phyloP scores from a whole-genome alignment of 2,113 vertebrate species.

The Fregata magnificens region DNA sequence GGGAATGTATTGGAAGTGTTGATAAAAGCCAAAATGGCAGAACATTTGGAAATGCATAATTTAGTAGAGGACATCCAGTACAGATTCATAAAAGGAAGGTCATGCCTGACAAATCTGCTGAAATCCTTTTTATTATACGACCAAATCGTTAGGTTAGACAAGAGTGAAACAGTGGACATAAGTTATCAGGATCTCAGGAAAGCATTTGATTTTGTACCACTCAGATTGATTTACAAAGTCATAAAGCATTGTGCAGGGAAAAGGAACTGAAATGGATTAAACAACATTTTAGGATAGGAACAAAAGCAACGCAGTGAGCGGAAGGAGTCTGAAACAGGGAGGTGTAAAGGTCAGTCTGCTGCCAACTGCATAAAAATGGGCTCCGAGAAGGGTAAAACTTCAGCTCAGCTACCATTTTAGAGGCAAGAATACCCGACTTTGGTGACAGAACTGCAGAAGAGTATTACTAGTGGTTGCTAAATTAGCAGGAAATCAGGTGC shows the following conservation, averaged over 20 bases:
- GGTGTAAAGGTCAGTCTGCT: neutral
- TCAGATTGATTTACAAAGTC: slow-evolving; percentile 66
- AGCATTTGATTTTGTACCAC: slow-evolving; percentile 65
- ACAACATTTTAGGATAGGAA: slow-evolving; percentile 4
- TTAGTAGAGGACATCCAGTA: slow-evolving; percentile 68
- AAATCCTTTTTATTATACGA: slow-evolving; percentile 72
- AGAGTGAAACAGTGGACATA: slow-evolving; percentile 59
- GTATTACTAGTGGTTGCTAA: neutral
- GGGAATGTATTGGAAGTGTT: slow-evolving; percentile 34
- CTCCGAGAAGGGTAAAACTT: neutral
- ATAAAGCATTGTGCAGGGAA: slow-evolving; percentile 13
- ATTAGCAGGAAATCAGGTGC: neutral
- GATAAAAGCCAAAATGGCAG: slow-evolving; percentile 66
- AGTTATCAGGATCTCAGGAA: slow-evolving; percentile 63
- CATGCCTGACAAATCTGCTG: slow-evolving; percentile 71
- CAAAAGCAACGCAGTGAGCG: neutral
- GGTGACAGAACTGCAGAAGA: neutral
- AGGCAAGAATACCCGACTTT: neutral
- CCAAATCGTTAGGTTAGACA: slow-evolving; percentile 67
- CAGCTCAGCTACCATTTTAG: neutral
- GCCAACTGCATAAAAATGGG: neutral
- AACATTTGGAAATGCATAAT: slow-evolving; percentile 71
- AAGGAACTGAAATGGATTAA: slow-evolving; percentile 44
- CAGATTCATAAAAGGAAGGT: slow-evolving; percentile 72
- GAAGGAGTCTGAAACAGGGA: neutral